Percentiles rank a stretch among this genome's conserved stretches.
Conservation (phyloP, 23 tunicate genomes). For the Trididemnum miniatum region DNA sequence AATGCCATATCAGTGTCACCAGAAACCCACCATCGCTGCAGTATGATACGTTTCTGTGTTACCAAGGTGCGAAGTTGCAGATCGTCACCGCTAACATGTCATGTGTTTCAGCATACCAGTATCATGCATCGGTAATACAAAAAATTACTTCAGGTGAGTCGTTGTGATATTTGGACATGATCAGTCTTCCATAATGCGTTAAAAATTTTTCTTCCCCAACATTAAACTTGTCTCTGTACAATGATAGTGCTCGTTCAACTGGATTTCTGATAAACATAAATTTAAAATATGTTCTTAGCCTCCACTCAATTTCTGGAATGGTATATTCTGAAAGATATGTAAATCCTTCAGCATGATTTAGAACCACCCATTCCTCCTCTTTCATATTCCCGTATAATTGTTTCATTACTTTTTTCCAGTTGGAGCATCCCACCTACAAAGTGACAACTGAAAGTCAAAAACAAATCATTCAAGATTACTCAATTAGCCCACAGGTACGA, state of each 20-base stretch:
- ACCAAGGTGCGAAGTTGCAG: too few species aligned
- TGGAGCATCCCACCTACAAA: constrained; percentile 85
- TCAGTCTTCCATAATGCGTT: constrained; percentile 51
- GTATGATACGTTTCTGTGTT: too few species aligned
- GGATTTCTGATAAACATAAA: constrained; percentile 89
- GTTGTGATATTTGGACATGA: constrained; percentile 47
- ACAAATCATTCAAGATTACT: neutral
- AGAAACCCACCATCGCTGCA: too few species aligned
- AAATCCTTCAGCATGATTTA: constrained; percentile 72
- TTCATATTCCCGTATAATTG: constrained; percentile 51
- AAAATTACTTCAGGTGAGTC: constrained; percentile 16
- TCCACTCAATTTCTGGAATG: constrained; percentile 35
- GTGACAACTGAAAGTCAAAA: too few species aligned
- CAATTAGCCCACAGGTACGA: too few species aligned
- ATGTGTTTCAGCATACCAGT: too few species aligned
- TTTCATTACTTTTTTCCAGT: constrained; percentile 83
- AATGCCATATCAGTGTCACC: too few species aligned
- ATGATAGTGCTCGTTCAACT: constrained; percentile 72
- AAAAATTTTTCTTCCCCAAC: constrained; percentile 64
- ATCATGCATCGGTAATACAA: too few species aligned
- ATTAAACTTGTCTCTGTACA: constrained; percentile 82
- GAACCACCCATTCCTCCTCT: constrained; percentile 9
- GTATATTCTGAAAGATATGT: constrained; percentile 57
- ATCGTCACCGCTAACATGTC: too few species aligned
- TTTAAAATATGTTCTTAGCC: constrained; percentile 58